Evolutionary conservation across 2,888 invertebrate genomes (phyloP).

Genomic region (Scaptomyza flava): DNA sequence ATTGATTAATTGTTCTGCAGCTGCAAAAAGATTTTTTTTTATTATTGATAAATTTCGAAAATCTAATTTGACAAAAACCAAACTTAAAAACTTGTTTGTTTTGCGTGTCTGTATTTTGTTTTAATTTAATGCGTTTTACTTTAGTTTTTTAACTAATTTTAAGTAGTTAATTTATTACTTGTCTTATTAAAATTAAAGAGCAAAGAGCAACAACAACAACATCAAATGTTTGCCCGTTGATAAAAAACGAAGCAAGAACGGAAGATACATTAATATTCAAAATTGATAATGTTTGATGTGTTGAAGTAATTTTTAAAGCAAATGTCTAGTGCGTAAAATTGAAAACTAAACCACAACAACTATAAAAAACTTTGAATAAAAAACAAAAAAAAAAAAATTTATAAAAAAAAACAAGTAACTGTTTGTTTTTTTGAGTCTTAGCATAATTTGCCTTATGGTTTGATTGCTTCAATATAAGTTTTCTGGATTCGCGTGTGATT

Average conservation of each 20-base stretch:
- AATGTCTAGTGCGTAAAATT: slow-evolving; percentile 71
- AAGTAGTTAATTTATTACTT: slow-evolving; percentile 82
- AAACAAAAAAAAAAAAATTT: slow-evolving; percentile 34
- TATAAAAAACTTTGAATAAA: slow-evolving; percentile 55
- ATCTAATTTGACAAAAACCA: slow-evolving; percentile 51
- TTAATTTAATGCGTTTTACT: slow-evolving; percentile 65
- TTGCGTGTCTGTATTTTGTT: slow-evolving; percentile 68
- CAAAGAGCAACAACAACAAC: slow-evolving; percentile 26
- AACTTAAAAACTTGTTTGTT: slow-evolving; percentile 55
- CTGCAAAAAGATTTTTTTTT: slow-evolving; percentile 29
- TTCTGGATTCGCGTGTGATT: slow-evolving; percentile 35
- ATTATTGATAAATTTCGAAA: slow-evolving; percentile 20
- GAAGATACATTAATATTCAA: slow-evolving; percentile 17
- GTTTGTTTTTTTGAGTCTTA: slow-evolving; percentile 51
- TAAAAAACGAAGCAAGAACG: slow-evolving; percentile 4
- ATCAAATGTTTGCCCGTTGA: slow-evolving; percentile 15
- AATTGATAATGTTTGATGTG: slow-evolving; percentile 46
- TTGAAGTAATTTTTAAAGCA: slow-evolving; percentile 68
- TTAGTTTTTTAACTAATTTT: slow-evolving; percentile 80
- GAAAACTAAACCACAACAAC: slow-evolving; percentile 43
- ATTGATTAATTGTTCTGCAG: slow-evolving; percentile 9
- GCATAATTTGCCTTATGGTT: slow-evolving; percentile 20
- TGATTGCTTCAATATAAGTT: slow-evolving; percentile 18
- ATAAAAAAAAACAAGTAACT: slow-evolving; percentile 36
- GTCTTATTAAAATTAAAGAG: slow-evolving; percentile 34